phyloP scores from a whole-genome alignment of 2,888 invertebrate genomes.

The Drosophila sordidula region DNA sequence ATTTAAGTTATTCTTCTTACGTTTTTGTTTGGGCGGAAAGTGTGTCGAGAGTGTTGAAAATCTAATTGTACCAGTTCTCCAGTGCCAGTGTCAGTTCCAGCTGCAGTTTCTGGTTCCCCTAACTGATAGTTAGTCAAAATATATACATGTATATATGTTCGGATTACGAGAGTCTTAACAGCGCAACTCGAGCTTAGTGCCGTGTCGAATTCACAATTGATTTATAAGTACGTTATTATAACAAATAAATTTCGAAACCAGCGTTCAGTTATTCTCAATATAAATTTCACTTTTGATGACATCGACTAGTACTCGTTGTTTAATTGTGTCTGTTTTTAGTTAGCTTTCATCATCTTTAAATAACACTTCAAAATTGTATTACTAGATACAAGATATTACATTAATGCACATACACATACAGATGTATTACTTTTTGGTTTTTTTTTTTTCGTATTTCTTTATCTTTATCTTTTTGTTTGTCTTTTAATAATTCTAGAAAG shows the following conservation, averaged over 20 bases:
- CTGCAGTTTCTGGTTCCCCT: slow-evolving; percentile 19
- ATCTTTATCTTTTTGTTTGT: slow-evolving; percentile 43
- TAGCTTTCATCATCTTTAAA: slow-evolving; percentile 39
- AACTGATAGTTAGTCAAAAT: slow-evolving; percentile 9
- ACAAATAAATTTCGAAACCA: slow-evolving; percentile 77
- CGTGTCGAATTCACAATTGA: slow-evolving; percentile 58
- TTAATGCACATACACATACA: slow-evolving; percentile 54
- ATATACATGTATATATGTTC: slow-evolving; percentile 22
- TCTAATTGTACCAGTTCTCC: slow-evolving; percentile 17
- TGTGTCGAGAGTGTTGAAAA: slow-evolving; percentile 64
- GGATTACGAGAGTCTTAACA: slow-evolving; percentile 42
- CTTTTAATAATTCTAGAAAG: slow-evolving; percentile 83
- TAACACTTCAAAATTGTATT: slow-evolving; percentile 70
- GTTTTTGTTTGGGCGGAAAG: slow-evolving; percentile 71
- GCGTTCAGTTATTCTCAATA: slow-evolving; percentile 65
- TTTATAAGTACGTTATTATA: slow-evolving; percentile 58
- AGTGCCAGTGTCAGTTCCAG: slow-evolving; percentile 21
- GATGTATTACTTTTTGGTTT: slow-evolving; percentile 40
- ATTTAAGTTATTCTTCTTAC: slow-evolving; percentile 16
- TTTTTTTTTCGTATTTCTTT: slow-evolving; percentile 39
- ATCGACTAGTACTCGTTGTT: slow-evolving; percentile 73
- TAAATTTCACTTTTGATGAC: slow-evolving; percentile 68
- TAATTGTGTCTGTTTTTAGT: slow-evolving; percentile 12
- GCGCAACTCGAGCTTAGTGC: slow-evolving; percentile 41
- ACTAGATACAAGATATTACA: slow-evolving; percentile 62